Conservation (phyloP, 2,888 invertebrate species). For the Cyrtodaria siliqua region DNA sequence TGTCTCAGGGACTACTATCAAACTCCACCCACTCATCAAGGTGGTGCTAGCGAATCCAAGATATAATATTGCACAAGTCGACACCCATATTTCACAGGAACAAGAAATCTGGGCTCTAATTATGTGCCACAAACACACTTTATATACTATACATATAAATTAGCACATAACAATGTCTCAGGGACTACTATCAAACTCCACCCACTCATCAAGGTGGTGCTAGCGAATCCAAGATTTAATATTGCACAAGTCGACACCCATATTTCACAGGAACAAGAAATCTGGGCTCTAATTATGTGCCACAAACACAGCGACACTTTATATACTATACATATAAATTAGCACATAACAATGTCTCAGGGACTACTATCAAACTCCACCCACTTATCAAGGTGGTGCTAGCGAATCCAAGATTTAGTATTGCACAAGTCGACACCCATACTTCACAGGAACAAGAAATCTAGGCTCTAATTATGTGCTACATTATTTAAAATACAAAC, state of each 20-base stretch:
- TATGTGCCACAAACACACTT: slow-evolving; percentile 28
- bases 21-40: slow-evolving; percentile 72
- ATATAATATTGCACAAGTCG: slow-evolving; percentile 61
- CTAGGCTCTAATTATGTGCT: slow-evolving; percentile 58
- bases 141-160: no score
- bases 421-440: slow-evolving; percentile 67
- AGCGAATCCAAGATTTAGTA: slow-evolving; percentile 62
- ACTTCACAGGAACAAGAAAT: slow-evolving; percentile 9
- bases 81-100: slow-evolving; percentile 44
- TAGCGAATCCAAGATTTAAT: slow-evolving; percentile 51
- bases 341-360: slow-evolving; percentile 45
- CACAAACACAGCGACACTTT: no score
- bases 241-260: slow-evolving; percentile 67
- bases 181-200: slow-evolving; percentile 82
- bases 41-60: slow-evolving; percentile 68
- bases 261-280: slow-evolving; percentile 34
- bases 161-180: no score
- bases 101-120: slow-evolving; percentile 51
- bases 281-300: slow-evolving; percentile 69
- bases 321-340: no score
- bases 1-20: slow-evolving; percentile 80
- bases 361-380: slow-evolving; percentile 82
- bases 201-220: slow-evolving; percentile 59
- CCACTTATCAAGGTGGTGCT: slow-evolving; percentile 64
- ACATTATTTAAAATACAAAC: no score